Evolutionary conservation across 2,888 invertebrate genomes (phyloP).

Genomic region (Taphrorychus bicolor): DNA sequence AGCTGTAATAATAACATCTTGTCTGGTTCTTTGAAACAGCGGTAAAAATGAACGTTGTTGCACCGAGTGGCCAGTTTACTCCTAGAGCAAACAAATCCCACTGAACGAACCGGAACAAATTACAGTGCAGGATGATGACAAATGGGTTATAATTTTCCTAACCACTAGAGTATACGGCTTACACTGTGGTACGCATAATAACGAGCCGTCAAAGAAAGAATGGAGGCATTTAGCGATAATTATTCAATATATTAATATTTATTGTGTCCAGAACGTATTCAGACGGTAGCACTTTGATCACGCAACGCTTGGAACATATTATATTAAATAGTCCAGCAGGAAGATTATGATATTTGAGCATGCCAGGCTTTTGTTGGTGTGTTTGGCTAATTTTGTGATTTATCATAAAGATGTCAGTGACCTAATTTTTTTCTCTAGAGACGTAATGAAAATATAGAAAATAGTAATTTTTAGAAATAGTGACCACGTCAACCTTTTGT

Average conservation of each 20-base stretch:
- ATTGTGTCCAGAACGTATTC: constrained; percentile 7
- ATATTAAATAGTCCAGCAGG: background rate
- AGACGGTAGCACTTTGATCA: constrained; percentile 31
- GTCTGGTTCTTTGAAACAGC: background rate
- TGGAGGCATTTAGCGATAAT: constrained; percentile 27
- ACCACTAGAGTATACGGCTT: constrained; percentile 18
- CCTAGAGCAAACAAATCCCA: constrained; percentile 3
- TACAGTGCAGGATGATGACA: constrained; percentile 7
- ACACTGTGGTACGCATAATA: constrained; percentile 17
- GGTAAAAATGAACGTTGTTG: background rate
- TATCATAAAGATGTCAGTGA: too few relatives aligned
- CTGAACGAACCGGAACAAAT: constrained; percentile 23
- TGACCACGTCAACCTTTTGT: too few relatives aligned
- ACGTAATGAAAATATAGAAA: too few relatives aligned
- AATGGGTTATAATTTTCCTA: constrained; percentile 23
- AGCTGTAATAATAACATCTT: constrained; percentile 1
- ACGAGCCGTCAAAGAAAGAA: constrained; percentile 14
- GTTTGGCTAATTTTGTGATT: too few relatives aligned
- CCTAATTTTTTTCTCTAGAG: too few relatives aligned
- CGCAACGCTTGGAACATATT: constrained; percentile 10
- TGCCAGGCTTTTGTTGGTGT: background rate
- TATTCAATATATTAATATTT: constrained; percentile 21
- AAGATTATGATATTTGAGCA: background rate
- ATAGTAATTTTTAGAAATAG: too few relatives aligned
- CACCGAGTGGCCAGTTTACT: background rate